Evolutionary conservation across 2,113 vertebrate genomes (phyloP).

Genomic region (Chrysemys picta): DNA sequence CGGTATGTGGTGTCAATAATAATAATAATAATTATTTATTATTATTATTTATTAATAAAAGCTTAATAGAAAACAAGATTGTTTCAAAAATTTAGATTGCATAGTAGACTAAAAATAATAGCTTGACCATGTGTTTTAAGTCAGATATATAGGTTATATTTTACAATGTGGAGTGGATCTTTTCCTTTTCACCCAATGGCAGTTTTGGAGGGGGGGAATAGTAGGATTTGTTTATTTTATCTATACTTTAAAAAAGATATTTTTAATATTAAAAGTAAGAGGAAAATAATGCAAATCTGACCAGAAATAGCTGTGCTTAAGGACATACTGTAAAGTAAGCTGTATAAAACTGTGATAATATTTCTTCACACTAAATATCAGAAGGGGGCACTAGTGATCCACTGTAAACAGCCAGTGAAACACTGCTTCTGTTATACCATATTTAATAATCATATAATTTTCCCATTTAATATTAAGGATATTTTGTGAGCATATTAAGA

Average conservation of each 20-base stretch:
- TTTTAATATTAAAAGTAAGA: slow-evolving; percentile 36
- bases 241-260: neutral
- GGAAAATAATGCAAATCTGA: slow-evolving; percentile 50
- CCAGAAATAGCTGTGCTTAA: slow-evolving; percentile 47
- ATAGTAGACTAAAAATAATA: slow-evolving; percentile 26
- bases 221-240: neutral
- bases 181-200: neutral
- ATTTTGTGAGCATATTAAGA: slow-evolving; percentile 73
- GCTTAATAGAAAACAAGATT: neutral
- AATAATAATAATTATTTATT: neutral
- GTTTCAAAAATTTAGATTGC: slow-evolving; percentile 23
- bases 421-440: slow-evolving; percentile 72
- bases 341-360: slow-evolving; percentile 19
- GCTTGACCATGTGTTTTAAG: neutral
- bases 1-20: neutral
- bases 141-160: neutral
- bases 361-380: slow-evolving; percentile 60
- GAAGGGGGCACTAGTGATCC: slow-evolving; percentile 82
- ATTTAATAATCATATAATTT: slow-evolving; percentile 74
- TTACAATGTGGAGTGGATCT: neutral
- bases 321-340: neutral
- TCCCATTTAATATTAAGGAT: slow-evolving; percentile 69
- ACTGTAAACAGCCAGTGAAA: slow-evolving; percentile 56
- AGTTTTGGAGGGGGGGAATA: neutral
- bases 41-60: neutral